These are phyloP conservation scores for Oncopeltus fasciatus DNA, from an alignment of 1,140 invertebrate genomes.

Conservation along the genomic window DNA sequence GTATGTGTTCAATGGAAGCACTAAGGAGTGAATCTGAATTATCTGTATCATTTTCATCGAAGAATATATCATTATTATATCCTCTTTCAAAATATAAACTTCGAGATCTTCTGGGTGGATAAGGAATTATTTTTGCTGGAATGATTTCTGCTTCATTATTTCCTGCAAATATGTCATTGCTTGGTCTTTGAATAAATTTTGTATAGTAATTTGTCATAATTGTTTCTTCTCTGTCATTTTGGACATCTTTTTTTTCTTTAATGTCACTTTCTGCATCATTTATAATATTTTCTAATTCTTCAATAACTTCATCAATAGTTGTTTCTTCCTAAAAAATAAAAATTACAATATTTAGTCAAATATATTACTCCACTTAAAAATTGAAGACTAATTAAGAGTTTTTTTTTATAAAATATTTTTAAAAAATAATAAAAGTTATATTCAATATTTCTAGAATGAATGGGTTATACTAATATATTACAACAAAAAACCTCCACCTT, in stretches of 20 bases:
- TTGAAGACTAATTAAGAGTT: not conserved
- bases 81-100: slow-evolving; percentile 36
- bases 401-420: not conserved
- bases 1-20: slow-evolving; percentile 35
- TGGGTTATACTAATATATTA: too few species aligned
- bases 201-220: slow-evolving; percentile 19
- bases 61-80: slow-evolving; percentile 30
- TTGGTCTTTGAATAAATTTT: slow-evolving; percentile 16
- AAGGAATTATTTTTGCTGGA: slow-evolving; percentile 42
- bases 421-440: too few species aligned
- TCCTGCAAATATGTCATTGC: not conserved
- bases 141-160: slow-evolving; percentile 40
- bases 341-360: too few species aligned
- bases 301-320: slow-evolving; percentile 75
- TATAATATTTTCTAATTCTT: slow-evolving; percentile 67
- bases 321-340: slow-evolving; percentile 43
- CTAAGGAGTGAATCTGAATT: slow-evolving; percentile 54
- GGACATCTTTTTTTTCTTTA: slow-evolving; percentile 27
- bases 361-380: not conserved
- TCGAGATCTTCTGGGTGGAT: slow-evolving; percentile 40
- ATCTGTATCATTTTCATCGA: slow-evolving; percentile 52
- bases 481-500: too few species aligned
- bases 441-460: too few species aligned
- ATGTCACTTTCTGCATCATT: slow-evolving; percentile 66
- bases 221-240: slow-evolving; percentile 16